phyloP scores from a whole-genome alignment of 2,888 invertebrate species.

The Tigriopus californicus region DNA sequence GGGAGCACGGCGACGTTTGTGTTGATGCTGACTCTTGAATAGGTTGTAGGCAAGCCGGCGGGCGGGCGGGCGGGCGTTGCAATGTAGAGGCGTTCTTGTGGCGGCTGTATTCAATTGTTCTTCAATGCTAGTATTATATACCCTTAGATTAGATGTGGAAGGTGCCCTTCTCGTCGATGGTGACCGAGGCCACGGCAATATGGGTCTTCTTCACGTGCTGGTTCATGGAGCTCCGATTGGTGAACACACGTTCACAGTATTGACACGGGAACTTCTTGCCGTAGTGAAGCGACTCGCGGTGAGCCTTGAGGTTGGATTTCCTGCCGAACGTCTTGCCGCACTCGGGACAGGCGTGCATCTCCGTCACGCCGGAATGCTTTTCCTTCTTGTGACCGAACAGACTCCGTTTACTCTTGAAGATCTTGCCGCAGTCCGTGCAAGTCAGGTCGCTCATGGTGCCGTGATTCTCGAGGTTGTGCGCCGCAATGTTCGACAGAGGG shows the following conservation, averaged over 20 bases:
- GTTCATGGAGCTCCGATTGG: constrained; percentile 15
- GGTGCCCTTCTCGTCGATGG: too few relatives aligned
- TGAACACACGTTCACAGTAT: constrained; percentile 13
- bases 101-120: too few relatives aligned
- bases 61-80: too few relatives aligned
- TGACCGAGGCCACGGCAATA: neutral
- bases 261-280: constrained; percentile 15
- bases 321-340: constrained; percentile 9
- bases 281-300: constrained; percentile 14
- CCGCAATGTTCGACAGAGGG: neutral
- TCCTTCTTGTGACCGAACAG: constrained; percentile 16
- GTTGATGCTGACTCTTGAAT: too few relatives aligned
- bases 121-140: too few relatives aligned
- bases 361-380: constrained; percentile 10
- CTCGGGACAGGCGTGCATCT: constrained; percentile 11
- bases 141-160: too few relatives aligned
- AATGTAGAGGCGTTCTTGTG: too few relatives aligned
- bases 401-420: constrained; percentile 10
- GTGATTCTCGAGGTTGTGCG: constrained; percentile 5
- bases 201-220: constrained; percentile 16
- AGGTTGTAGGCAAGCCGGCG: too few relatives aligned
- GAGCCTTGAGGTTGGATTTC: constrained; percentile 14
- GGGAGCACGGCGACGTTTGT: too few relatives aligned
- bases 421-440: constrained; percentile 13
- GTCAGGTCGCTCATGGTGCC: constrained; percentile 6